phyloP scores from a whole-genome alignment of 2,888 invertebrate genomes.

The Clostera curtula region DNA sequence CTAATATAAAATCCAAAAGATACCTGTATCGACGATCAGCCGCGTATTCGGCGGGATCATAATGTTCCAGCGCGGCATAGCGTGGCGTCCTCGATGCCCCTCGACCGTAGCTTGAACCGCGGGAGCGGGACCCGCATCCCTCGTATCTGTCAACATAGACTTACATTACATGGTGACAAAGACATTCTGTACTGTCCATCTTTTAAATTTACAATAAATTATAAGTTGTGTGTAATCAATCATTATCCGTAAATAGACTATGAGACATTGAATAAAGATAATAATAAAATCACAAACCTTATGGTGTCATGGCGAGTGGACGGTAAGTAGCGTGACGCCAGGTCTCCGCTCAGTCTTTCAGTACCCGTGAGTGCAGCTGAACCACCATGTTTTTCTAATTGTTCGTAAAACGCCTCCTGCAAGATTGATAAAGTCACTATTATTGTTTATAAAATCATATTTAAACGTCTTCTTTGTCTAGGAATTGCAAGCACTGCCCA shows the following conservation, averaged over 20 bases:
- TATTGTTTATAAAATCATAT: not conserved
- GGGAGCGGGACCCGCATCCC: conserved; percentile 62
- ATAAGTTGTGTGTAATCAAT: too few relatives aligned
- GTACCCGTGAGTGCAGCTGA: conserved; percentile 72
- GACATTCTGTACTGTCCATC: too few relatives aligned
- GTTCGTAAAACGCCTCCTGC: conserved; percentile 95
- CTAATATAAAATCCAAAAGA: too few relatives aligned
- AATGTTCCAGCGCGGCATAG: conserved; percentile 56
- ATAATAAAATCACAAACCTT: conserved; percentile 25
- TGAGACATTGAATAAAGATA: not conserved
- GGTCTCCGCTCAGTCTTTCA: conserved; percentile 50
- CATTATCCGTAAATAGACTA: conserved; percentile 5
- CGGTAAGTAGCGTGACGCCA: conserved; percentile 46
- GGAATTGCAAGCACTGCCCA: too few relatives aligned
- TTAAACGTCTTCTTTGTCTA: too few relatives aligned
- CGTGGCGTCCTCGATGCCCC: conserved; percentile 56
- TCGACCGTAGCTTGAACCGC: conserved; percentile 60
- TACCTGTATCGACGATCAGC: conserved; percentile 69
- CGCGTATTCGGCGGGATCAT: conserved; percentile 65
- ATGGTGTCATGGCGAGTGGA: conserved; percentile 52
- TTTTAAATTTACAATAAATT: too few relatives aligned
- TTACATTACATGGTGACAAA: too few relatives aligned
- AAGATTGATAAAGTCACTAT: conserved; percentile 3
- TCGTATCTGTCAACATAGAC: conserved; percentile 39
- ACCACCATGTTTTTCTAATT: conserved; percentile 86